A percentile compares a stretch with the other conserved stretches of the same genome.
phyloP scores from a whole-genome alignment of 2,113 vertebrate genomes.

The Felis chaus region DNA sequence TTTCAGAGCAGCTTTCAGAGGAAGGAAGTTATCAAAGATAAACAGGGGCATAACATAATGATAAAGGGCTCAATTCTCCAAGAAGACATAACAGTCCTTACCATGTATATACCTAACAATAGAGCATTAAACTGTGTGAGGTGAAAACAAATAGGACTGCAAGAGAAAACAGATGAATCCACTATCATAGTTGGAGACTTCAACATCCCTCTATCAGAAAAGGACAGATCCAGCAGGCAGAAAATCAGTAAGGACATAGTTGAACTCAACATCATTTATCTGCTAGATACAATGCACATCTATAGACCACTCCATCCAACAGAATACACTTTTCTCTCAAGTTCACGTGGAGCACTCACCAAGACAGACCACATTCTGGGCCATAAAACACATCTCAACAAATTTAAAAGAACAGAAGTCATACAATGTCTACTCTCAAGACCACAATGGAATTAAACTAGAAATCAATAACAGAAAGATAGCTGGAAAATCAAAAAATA shows the following conservation, averaged over 20 bases:
- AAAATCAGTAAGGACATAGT: neutral
- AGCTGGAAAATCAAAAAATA: neutral
- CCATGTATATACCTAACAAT: neutral
- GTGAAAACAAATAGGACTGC: neutral
- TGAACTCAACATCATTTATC: neutral
- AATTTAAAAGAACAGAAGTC: neutral
- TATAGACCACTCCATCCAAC: neutral
- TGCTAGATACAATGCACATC: accelerated
- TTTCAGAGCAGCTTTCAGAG: neutral
- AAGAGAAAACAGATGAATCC: neutral
- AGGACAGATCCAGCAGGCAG: neutral
- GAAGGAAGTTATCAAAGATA: neutral
- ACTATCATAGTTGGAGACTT: too few species aligned
- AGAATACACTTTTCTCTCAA: neutral
- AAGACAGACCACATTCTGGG: neutral
- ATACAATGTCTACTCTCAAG: neutral
- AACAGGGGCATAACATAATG: neutral
- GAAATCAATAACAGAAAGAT: neutral
- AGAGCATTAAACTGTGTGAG: neutral
- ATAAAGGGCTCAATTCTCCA: neutral
- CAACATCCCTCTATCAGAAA: neutral
- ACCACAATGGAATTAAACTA: neutral
- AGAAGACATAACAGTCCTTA: neutral
- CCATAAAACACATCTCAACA: neutral
- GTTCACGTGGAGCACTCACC: neutral